phyloP scores from a whole-genome alignment of 2,888 invertebrate species.

The Deroplatys truncata region DNA sequence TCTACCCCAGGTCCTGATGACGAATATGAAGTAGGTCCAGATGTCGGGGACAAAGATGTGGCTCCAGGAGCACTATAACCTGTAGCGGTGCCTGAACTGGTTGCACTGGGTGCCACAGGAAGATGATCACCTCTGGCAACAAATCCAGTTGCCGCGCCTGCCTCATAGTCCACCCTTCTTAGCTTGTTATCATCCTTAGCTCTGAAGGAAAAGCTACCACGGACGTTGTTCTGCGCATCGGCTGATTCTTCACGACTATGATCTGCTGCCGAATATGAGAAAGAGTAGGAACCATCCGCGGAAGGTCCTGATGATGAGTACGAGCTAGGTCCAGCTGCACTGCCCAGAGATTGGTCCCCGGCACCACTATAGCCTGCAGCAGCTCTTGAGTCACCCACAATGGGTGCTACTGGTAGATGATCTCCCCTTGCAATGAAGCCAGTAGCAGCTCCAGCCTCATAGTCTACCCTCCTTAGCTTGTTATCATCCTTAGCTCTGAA shows the following conservation, averaged over 20 bases:
- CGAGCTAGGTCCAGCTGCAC: slow-evolving; percentile 18
- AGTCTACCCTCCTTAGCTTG: slow-evolving; percentile 29
- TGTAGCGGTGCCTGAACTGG: neutral
- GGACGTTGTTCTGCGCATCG: slow-evolving; percentile 39
- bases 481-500: slow-evolving; percentile 34
- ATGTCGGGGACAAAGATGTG: neutral
- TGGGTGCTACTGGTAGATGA: slow-evolving; percentile 30
- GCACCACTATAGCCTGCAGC: neutral
- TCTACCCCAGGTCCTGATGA: slow-evolving; percentile 1
- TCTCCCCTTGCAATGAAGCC: slow-evolving; percentile 35
- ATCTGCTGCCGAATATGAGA: slow-evolving; percentile 39
- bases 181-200: slow-evolving; percentile 33
- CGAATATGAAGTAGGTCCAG: neutral
- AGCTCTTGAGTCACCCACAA: neutral
- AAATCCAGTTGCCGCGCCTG: slow-evolving; percentile 34
- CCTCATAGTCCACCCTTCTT: slow-evolving; percentile 31
- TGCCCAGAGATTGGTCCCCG: neutral
- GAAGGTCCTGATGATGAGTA: neutral
- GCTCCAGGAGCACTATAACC: neutral
- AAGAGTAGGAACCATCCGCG: slow-evolving; percentile 37
- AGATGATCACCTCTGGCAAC: slow-evolving; percentile 35
- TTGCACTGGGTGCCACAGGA: slow-evolving; percentile 26
- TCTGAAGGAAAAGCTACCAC: slow-evolving; percentile 32
- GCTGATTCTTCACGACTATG: slow-evolving; percentile 41
- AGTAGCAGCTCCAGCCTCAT: slow-evolving; percentile 34